Conservation (phyloP, 2,113 vertebrate genomes). For the Rhinogobius similis region DNA sequence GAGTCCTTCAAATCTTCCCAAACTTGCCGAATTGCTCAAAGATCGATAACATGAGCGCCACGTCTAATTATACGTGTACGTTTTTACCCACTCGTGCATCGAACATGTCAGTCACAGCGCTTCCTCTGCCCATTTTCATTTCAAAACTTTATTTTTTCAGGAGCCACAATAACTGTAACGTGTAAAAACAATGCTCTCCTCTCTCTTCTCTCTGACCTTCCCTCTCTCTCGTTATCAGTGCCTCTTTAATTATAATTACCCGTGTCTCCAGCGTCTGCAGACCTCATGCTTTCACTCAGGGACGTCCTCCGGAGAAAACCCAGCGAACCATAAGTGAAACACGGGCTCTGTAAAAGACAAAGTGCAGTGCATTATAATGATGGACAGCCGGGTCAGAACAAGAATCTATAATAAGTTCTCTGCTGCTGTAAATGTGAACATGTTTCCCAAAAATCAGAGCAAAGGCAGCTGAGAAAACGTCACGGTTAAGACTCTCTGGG, state of each 20-base stretch:
- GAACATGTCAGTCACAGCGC: too few relatives aligned
- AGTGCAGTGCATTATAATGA: not conserved
- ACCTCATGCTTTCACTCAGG: conserved; percentile 80
- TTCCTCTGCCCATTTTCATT: too few relatives aligned
- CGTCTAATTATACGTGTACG: too few relatives aligned
- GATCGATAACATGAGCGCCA: too few relatives aligned
- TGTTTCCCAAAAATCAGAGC: not conserved
- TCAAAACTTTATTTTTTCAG: too few relatives aligned
- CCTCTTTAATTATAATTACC: conserved; percentile 88
- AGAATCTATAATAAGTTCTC: not conserved
- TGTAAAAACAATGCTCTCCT: too few relatives aligned
- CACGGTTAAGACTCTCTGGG: too few relatives aligned
- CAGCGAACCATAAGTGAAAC: not conserved
- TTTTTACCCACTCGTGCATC: too few relatives aligned
- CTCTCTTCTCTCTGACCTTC: conserved; percentile 52
- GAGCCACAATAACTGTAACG: too few relatives aligned
- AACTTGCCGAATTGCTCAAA: too few relatives aligned
- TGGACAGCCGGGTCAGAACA: not conserved
- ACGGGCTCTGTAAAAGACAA: not conserved
- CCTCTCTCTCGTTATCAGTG: too few relatives aligned
- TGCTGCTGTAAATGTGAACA: not conserved
- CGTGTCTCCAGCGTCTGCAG: conserved; percentile 76
- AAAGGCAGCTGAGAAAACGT: not conserved
- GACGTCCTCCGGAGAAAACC: conserved; percentile 76
- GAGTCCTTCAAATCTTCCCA: too few relatives aligned